phyloP scores from a whole-genome alignment of 2,797 vertebrate species.

The Muscicapa comitata region DNA sequence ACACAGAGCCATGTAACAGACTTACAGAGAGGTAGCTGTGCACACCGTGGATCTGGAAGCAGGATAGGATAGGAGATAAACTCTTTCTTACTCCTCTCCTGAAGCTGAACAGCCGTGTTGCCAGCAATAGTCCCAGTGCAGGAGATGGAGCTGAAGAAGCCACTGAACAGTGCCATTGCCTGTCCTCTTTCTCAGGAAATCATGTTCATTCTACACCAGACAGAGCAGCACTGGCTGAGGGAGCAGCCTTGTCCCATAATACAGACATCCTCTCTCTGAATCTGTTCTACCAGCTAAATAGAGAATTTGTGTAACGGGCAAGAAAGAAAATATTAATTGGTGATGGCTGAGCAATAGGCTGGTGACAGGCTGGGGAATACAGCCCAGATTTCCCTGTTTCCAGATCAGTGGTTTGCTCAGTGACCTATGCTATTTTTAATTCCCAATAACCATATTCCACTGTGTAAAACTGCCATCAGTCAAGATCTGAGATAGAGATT shows the following conservation, averaged over 20 bases:
- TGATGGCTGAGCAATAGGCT: not conserved
- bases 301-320: not conserved
- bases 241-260: not conserved
- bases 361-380: not conserved
- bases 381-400: not conserved
- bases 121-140: rapidly evolving
- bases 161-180: not conserved
- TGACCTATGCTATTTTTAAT: not conserved
- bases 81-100: not conserved
- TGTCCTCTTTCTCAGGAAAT: not conserved
- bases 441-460: not conserved
- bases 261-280: not conserved
- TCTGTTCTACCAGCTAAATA: not conserved
- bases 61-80: not conserved
- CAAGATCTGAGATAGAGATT: not conserved
- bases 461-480: not conserved
- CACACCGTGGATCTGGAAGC: not conserved
- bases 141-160: not conserved
- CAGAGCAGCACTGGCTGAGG: not conserved
- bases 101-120: rapidly evolving
- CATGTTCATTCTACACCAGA: rapidly evolving
- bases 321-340: not conserved
- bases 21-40: not conserved
- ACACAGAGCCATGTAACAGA: rapidly evolving
- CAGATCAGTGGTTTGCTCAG: not conserved